phyloP scores from a whole-genome alignment of 2,113 vertebrate species.

The Sapayoa aenigma region DNA sequence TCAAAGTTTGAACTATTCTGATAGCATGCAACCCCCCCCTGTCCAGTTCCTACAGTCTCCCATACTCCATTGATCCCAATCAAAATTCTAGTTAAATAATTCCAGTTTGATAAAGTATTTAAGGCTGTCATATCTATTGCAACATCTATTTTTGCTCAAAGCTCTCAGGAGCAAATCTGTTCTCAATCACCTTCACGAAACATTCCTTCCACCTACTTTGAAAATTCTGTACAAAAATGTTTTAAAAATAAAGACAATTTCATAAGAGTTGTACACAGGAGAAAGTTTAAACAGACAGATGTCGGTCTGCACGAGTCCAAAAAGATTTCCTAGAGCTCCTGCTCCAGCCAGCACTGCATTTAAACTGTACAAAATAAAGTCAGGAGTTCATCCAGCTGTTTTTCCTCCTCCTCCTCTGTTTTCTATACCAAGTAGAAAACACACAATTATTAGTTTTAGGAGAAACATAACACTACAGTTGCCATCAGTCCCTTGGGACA shows the following conservation, averaged over 20 bases:
- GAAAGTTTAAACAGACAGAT: not conserved
- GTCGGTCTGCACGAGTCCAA: not conserved
- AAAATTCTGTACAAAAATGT: not conserved
- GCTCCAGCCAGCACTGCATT: not conserved
- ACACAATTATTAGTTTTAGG: rapidly evolving
- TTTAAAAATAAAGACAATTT: not conserved
- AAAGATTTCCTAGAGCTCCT: not conserved
- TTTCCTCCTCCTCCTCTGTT: not conserved
- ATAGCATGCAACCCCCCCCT: rapidly evolving
- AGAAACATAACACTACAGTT: rapidly evolving
- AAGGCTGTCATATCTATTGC: not conserved
- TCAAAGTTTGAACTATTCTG: not conserved
- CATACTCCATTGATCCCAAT: not conserved
- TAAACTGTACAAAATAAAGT: not conserved
- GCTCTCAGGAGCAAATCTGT: not conserved
- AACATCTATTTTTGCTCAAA: not conserved
- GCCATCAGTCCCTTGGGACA: rapidly evolving
- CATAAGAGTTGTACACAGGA: not conserved
- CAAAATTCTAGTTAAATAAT: not conserved
- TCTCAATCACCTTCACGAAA: not conserved
- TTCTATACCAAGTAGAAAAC: not conserved
- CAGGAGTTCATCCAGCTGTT: not conserved
- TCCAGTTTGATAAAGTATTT: not conserved
- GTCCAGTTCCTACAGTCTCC: not conserved
- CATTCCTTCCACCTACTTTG: not conserved